These are phyloP conservation scores for Tridacna gigas DNA, from an alignment of 2,888 invertebrate genomes.

Conservation along the genomic window DNA sequence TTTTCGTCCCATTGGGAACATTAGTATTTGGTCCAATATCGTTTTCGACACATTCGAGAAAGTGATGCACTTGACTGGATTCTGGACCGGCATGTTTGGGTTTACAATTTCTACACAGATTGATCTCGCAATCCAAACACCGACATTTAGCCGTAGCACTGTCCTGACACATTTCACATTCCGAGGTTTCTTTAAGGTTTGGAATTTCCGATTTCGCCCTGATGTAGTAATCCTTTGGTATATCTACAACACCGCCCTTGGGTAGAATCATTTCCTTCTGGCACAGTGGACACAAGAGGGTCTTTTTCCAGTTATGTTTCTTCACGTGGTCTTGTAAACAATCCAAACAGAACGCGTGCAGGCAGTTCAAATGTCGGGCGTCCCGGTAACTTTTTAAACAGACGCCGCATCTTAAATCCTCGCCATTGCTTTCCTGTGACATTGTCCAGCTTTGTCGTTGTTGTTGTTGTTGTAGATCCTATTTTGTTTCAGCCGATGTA, in stretches of 20 bases:
- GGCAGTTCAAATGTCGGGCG: constrained; percentile 65
- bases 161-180: constrained; percentile 64
- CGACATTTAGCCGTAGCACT: constrained; percentile 54
- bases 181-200: constrained; percentile 60
- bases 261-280: constrained; percentile 65
- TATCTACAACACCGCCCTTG: constrained; percentile 62
- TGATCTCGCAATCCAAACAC: constrained; percentile 69
- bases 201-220: constrained; percentile 63
- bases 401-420: constrained; percentile 60
- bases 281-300: constrained; percentile 67
- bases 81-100: constrained; percentile 56
- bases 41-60: constrained; percentile 61
- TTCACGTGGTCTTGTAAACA: constrained; percentile 65
- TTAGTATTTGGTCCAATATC: constrained; percentile 41
- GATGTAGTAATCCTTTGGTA: constrained; percentile 66
- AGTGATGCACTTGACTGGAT: constrained; percentile 64
- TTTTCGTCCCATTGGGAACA: constrained; percentile 15
- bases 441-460: neutral
- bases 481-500: no score
- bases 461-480: no score
- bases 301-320: constrained; percentile 65
- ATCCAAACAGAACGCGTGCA: constrained; percentile 68
- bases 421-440: constrained; percentile 19
- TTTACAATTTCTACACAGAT: constrained; percentile 64
- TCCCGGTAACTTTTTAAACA: constrained; percentile 66